These are phyloP conservation scores for Nemurella pictetii DNA, from an alignment of 2,888 invertebrate species.

Conservation along the genomic window DNA sequence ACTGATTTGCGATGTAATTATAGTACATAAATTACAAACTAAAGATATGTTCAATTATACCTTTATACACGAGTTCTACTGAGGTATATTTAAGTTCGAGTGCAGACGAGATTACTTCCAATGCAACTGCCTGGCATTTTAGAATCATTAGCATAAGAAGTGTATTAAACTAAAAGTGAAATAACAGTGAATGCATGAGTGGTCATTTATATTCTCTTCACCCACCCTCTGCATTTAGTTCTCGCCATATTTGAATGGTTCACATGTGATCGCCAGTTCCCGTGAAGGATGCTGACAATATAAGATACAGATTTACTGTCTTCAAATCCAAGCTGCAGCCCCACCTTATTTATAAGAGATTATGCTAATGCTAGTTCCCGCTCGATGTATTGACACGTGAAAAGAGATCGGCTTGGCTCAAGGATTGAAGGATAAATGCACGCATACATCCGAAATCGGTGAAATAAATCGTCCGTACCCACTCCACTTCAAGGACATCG, in stretches of 20 bases:
- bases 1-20: background rate
- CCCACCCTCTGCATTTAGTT: background rate
- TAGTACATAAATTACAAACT: background rate
- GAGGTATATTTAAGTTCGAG: background rate
- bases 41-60: background rate
- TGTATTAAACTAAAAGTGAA: background rate
- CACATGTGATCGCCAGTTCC: background rate
- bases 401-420: background rate
- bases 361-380: background rate
- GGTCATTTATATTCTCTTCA: background rate
- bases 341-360: constrained; percentile 1
- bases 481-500: too few species aligned
- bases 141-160: background rate
- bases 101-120: background rate
- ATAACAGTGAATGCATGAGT: background rate
- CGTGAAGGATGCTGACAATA: background rate
- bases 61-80: background rate
- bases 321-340: background rate
- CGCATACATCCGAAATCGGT: background rate
- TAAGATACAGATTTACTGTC: background rate
- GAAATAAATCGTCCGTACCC: too few species aligned
- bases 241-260: background rate
- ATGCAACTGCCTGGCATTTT: background rate
- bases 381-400: background rate
- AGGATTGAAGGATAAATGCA: background rate